Conservation (phyloP, 2,888 invertebrate genomes). For the Syrista parreyssii region DNA sequence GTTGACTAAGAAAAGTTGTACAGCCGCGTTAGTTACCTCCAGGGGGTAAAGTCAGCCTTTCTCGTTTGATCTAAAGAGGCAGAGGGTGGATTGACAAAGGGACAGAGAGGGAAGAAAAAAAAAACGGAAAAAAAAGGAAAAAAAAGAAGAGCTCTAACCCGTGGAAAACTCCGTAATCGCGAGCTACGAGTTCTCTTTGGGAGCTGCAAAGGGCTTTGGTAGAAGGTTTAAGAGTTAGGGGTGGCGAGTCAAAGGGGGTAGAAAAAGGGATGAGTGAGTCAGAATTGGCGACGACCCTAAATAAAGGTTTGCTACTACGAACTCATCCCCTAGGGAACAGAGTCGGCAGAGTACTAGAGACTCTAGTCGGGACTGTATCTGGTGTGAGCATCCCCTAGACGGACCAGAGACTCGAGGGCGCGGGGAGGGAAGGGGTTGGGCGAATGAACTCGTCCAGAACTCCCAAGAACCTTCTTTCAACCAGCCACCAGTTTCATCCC, state of each 20-base stretch:
- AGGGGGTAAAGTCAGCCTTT: neutral
- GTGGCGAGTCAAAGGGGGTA: neutral
- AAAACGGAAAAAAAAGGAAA: conserved; percentile 3
- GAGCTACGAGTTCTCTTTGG: conserved; percentile 1
- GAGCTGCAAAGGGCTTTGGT: neutral
- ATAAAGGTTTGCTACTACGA: neutral
- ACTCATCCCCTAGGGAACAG: neutral
- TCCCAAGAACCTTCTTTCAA: neutral
- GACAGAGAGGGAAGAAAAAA: conserved; percentile 4
- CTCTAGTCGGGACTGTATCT: neutral
- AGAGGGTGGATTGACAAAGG: conserved; percentile 11
- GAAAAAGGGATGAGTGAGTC: neutral
- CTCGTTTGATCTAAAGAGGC: conserved; percentile 2
- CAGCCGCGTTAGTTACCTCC: neutral
- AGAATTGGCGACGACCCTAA: neutral
- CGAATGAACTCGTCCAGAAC: neutral
- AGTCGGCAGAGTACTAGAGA: neutral
- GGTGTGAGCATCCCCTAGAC: neutral
- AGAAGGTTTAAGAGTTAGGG: neutral
- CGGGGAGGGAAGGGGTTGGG: neutral
- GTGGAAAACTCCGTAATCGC: conserved; percentile 22
- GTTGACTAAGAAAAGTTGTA: neutral
- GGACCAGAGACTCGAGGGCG: conserved; percentile 1
- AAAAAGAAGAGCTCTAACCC: conserved; percentile 6
- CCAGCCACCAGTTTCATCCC: neutral